Percentiles rank a stretch among this genome's conserved stretches.
These are phyloP conservation scores for Contarinia nasturtii DNA, from an alignment of 1,140 invertebrate species.

Conservation along the genomic window DNA sequence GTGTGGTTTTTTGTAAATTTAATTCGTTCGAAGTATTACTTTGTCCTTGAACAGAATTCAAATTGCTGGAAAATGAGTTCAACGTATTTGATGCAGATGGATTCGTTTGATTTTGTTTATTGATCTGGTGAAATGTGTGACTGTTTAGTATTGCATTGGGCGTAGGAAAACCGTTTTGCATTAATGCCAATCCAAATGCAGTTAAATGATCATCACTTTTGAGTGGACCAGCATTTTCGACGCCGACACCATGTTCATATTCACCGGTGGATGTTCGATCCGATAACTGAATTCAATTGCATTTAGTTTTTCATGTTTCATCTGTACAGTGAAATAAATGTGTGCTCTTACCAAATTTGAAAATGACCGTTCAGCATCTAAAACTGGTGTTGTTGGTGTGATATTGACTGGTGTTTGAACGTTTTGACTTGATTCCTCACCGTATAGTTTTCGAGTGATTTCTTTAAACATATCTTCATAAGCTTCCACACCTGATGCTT, in stretches of 20 bases:
- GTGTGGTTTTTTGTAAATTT: no score
- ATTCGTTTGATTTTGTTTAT: background rate
- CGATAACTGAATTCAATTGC: slow-evolving; percentile 9
- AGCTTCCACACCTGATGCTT: slow-evolving; percentile 17
- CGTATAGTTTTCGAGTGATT: slow-evolving; percentile 76
- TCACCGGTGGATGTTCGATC: slow-evolving; percentile 23
- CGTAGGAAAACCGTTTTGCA: slow-evolving; percentile 47
- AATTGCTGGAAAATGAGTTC: background rate
- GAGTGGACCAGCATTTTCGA: slow-evolving; percentile 19
- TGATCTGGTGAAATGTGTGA: slow-evolving; percentile 18
- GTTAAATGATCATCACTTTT: slow-evolving; percentile 44
- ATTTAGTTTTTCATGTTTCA: background rate
- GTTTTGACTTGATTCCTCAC: slow-evolving; percentile 48
- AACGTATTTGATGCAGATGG: slow-evolving; percentile 3
- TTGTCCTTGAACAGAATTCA: no score
- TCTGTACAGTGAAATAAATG: background rate
- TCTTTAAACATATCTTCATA: slow-evolving; percentile 42
- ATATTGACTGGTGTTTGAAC: slow-evolving; percentile 25
- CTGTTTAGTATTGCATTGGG: slow-evolving; percentile 27
- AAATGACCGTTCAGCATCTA: slow-evolving; percentile 23
- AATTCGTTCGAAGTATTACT: no score
- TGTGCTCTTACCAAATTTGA: slow-evolving; percentile 17
- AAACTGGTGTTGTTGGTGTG: slow-evolving; percentile 21
- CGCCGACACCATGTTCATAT: slow-evolving; percentile 14
- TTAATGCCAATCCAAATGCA: slow-evolving; percentile 45